phyloP scores from a whole-genome alignment of 92 coral and sea anemone species.

The Virgularia gustaviana region DNA sequence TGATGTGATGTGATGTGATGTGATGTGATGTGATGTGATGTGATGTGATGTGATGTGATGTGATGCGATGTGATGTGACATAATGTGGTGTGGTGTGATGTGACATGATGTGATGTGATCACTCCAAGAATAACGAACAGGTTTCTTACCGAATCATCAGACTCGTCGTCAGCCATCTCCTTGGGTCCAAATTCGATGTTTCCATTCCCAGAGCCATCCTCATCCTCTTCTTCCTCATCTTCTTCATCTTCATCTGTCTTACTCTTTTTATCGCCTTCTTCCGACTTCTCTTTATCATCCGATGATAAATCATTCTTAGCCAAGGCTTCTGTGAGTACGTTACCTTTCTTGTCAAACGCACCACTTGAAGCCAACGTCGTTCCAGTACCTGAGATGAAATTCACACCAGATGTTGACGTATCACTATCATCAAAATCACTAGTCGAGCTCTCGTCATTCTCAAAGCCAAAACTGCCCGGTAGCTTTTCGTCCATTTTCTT shows the following conservation, averaged over 20 bases:
- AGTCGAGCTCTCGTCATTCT: background rate
- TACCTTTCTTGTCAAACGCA: constrained; percentile 2
- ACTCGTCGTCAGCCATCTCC: constrained; percentile 20
- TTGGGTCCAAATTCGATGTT: constrained; percentile 33
- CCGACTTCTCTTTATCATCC: background rate
- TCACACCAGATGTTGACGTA: background rate
- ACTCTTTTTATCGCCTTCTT: constrained; percentile 28
- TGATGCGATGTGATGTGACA: too few relatives aligned
- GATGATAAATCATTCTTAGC: constrained; percentile 16
- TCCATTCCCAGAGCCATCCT: constrained; percentile 5
- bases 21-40: too few relatives aligned
- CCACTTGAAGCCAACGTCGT: constrained; percentile 10
- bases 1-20: too few relatives aligned
- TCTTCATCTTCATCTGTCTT: constrained; percentile 10
- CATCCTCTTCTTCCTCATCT: constrained; percentile 11
- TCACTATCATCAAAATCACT: constrained; percentile 8
- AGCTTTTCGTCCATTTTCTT: constrained; percentile 11
- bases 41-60: too few relatives aligned
- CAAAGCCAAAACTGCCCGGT: constrained; percentile 28
- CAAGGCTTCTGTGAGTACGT: constrained; percentile 22
- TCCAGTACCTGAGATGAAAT: constrained; percentile 22
- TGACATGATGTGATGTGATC: background rate
- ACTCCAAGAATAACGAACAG: background rate
- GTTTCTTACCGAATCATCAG: constrained; percentile 19
- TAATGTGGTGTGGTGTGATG: too few relatives aligned